These are phyloP conservation scores for Adela reaumurella DNA, from an alignment of 2,888 invertebrate species.

Conservation along the genomic window DNA sequence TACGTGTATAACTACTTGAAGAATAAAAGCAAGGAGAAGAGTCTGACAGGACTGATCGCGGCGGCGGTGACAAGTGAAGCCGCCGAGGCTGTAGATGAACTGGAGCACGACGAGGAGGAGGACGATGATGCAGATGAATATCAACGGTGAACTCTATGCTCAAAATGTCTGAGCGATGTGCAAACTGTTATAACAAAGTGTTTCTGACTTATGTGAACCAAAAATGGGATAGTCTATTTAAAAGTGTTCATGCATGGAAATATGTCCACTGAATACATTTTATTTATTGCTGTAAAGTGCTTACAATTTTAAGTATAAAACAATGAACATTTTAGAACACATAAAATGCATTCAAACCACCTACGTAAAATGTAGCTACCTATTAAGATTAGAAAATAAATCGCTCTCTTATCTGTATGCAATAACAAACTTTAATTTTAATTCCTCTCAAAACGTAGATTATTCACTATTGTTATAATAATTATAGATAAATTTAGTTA, in stretches of 20 bases:
- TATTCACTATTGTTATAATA: neutral
- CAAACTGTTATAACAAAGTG: conserved; percentile 1
- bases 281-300: too few species aligned
- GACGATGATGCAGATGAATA: conserved; percentile 14
- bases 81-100: conserved; percentile 23
- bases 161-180: neutral
- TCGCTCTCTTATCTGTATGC: too few species aligned
- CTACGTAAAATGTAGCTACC: too few species aligned
- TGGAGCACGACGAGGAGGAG: conserved; percentile 18
- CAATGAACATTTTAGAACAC: too few species aligned
- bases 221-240: neutral
- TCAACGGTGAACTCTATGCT: neutral
- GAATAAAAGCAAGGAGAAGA: conserved; percentile 33
- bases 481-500: conserved; percentile 9
- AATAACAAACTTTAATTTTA: neutral
- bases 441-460: neutral
- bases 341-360: too few species aligned
- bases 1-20: conserved; percentile 37
- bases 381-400: too few species aligned
- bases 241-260: too few species aligned
- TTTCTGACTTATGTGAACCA: neutral
- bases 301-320: too few species aligned
- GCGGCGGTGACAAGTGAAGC: conserved; percentile 36
- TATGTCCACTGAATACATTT: too few species aligned
- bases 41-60: conserved; percentile 36